phyloP scores from a whole-genome alignment of 2,888 invertebrate genomes.

The Hirtodrosophila cameraria region DNA sequence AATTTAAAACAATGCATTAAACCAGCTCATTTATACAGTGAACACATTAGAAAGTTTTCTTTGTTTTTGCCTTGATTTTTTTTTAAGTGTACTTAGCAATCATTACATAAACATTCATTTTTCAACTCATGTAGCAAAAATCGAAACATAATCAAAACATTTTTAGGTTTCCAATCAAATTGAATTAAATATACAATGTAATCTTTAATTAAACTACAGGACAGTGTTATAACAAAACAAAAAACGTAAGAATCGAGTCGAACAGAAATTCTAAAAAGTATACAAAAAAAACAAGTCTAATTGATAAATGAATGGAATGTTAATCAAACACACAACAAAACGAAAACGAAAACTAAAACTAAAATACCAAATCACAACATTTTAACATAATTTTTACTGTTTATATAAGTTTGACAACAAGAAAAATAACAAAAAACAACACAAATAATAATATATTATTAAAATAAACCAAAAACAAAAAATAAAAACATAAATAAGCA shows the following conservation, averaged over 20 bases:
- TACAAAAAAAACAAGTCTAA: slow-evolving; percentile 60
- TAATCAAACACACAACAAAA: slow-evolving; percentile 62
- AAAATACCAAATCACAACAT: slow-evolving; percentile 61
- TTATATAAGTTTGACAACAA: slow-evolving; percentile 70
- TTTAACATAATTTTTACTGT: slow-evolving; percentile 79
- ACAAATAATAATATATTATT: slow-evolving; percentile 31
- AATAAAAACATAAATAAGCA: slow-evolving; percentile 13
- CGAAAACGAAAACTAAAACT: slow-evolving; percentile 23
- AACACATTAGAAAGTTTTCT: slow-evolving; percentile 26
- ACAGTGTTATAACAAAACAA: slow-evolving; percentile 31
- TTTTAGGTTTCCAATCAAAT: slow-evolving; percentile 79
- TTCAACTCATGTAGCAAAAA: slow-evolving; percentile 53
- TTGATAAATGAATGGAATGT: slow-evolving; percentile 61
- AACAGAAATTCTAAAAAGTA: slow-evolving; percentile 57
- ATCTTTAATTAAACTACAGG: slow-evolving; percentile 56
- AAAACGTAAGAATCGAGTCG: slow-evolving; percentile 48
- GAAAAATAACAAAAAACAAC: slow-evolving; percentile 19
- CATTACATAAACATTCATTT: slow-evolving; percentile 23
- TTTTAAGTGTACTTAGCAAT: slow-evolving; percentile 62
- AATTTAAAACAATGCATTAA: slow-evolving; percentile 42
- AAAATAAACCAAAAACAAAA: slow-evolving; percentile 25
- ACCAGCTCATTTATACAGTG: slow-evolving; percentile 24
- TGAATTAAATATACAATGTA: slow-evolving; percentile 62
- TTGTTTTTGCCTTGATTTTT: neutral
- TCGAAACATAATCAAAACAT: slow-evolving; percentile 77